Evolutionary conservation across 2,888 invertebrate genomes (phyloP), one percentile per base, ranked within the genome.

Genomic region (Torymus texanus): DNA sequence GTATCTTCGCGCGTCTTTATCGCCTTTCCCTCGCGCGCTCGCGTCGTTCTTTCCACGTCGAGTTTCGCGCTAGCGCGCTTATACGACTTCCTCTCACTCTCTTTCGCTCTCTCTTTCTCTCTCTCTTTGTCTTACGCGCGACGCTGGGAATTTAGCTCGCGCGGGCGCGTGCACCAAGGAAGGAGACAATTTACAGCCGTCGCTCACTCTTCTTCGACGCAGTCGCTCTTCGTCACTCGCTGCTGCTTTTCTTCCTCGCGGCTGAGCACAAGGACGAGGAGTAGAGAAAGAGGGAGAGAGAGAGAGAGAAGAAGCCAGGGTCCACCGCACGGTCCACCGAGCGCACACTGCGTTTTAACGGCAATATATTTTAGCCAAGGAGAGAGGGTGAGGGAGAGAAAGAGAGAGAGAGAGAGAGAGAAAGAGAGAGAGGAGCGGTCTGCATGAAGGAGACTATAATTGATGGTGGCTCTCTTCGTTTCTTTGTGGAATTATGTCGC

Each of bases 141-240:
- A 81, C 82, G 75, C 80, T 75, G 82, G 83, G 82, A 85, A 84
- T 85, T 83, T 82, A 84, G 84, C 84, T 84, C 80, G 82, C 81
- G 78, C 4, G 13, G 41, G 84, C 81, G 78, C 4, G 13, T 18
- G 84, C 83, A 82, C 75, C 63, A 79, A 80, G 24, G 68, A 78
- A 53, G 24, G 68, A 75, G 75, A 85, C 83, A 85, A 85, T 85
- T 84, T 84, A 84, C 82, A 84, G 83, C 77, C 70, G 74, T 73
- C 76, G 78, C 50, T 82, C 61, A 78, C 66, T 75, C 80, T 82
- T 78, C 68, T 56, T 62, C 61, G 58, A 51, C 18, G 72, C 55
- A 29, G 59, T 70, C 66, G 51, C 71, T 75, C 74, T 59, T 71
- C 70, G 59, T 79, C 79, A 71, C 74, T 79, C 59, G 41, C n/a